Base-by-base conservation (phyloP, 2,113 vertebrate species). In the Opisthocomus hoazin region DNA sequence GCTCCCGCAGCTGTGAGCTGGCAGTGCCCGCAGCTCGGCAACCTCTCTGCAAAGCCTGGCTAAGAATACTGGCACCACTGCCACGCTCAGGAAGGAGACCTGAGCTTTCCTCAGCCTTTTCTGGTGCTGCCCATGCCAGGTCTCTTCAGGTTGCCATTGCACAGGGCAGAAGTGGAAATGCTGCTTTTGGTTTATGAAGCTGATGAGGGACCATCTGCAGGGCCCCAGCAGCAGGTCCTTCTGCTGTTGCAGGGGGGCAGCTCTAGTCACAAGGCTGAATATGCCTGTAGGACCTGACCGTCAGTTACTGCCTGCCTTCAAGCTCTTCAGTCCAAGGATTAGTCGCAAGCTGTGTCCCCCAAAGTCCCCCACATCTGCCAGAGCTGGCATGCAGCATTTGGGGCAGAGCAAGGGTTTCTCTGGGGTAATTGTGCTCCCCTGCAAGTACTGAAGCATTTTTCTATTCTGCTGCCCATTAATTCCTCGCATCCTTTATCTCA, bases 401-500 rank as follows among this genome's bases (percentile, higher is more conserved):
- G 30, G 71, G 51, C 48, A 83, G 37, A 82, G 11, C 53, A 60
- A 56, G 22, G 46, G 9, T 39, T 81, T 77, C 68, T 66, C 68
- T 64, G 37, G 32, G 45, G 20, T 48, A 24, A 22, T 11, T 4
- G 1, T 4, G 19, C 30, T 58, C 26, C 65, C 43, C 60, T 63
- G 18, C 15, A 56, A 71, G 60, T 30, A 48, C 39, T 2, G 0
- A 56, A 56, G 39, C 61, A 9, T 64, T 84, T 71, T 51, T 84
- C 79, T 70, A n/a, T 70, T 60, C 58, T 87, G 71, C 50, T 90
- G 71, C 73, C 85, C 32, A 43, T 70, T 43, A 54, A 91, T 66
- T 78, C 56, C 74, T 68, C 84, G 34, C 71, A 60, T 50, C 58
- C 12, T 54, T 74, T 48, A 10, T 43, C 83, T 61, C 48, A 36